Evolutionary conservation across 2,888 invertebrate species (phyloP).

Genomic region (Orgyia antiqua): DNA sequence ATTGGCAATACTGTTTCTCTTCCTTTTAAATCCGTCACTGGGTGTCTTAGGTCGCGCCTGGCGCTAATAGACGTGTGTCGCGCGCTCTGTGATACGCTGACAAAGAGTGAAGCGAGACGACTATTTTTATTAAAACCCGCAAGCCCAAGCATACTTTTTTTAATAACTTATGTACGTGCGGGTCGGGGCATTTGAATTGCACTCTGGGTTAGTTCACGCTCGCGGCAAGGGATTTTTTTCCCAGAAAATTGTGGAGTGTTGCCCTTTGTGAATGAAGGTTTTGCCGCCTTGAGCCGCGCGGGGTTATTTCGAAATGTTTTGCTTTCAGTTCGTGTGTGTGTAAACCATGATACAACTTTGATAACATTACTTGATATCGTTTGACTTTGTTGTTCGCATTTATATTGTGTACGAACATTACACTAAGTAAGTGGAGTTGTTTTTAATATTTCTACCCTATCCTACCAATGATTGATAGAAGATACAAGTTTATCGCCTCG

Average conservation of each 20-base stretch:
- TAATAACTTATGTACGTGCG: constrained; percentile 73
- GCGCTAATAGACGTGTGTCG: constrained; percentile 64
- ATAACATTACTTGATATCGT: no score
- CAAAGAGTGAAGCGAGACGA: constrained; percentile 69
- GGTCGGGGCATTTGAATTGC: constrained; percentile 51
- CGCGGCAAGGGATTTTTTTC: constrained; percentile 56
- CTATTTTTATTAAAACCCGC: constrained; percentile 77
- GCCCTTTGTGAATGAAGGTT: constrained; percentile 50
- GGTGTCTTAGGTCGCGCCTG: constrained; percentile 59
- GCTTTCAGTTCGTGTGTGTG: constrained; percentile 14
- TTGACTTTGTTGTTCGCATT: no score
- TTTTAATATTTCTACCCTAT: no score
- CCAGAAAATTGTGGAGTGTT: constrained; percentile 62
- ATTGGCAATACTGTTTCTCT: no score
- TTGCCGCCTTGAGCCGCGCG: constrained; percentile 49
- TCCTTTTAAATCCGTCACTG: constrained; percentile 59
- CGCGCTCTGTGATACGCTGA: constrained; percentile 66
- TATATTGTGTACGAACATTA: no score
- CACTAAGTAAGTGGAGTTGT: no score
- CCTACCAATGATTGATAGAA: no score
- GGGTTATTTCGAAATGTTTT: constrained; percentile 36
- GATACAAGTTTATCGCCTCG: no score
- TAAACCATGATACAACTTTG: no score
- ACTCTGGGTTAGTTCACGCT: constrained; percentile 40
- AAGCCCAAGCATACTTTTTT: constrained; percentile 70